Evolutionary conservation across 1,140 invertebrate genomes (phyloP).

Genomic region (Drosophila orena): DNA sequence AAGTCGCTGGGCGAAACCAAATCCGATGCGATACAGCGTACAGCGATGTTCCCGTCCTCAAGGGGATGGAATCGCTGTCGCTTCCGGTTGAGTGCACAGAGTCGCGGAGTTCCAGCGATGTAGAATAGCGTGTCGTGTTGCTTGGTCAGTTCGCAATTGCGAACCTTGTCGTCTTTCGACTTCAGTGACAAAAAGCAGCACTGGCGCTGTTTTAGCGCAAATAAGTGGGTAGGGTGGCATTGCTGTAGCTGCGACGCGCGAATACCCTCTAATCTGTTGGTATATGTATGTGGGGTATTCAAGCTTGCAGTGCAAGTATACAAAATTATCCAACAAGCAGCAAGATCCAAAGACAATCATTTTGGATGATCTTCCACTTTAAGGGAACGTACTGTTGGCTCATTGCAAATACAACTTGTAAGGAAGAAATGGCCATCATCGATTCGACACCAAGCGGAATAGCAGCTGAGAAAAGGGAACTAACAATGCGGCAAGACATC

Average conservation of each 20-base stretch:
- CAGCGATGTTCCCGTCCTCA: constrained; percentile 36
- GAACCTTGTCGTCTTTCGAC: constrained; percentile 49
- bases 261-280: constrained; percentile 10
- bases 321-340: no score
- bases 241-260: background rate
- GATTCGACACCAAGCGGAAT: background rate
- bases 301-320: no score
- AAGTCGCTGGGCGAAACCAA: constrained; percentile 38
- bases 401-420: background rate
- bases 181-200: constrained; percentile 35
- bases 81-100: constrained; percentile 75
- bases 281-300: background rate
- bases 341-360: no score
- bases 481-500: constrained; percentile 32
- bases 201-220: constrained; percentile 26
- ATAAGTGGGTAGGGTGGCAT: background rate
- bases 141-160: constrained; percentile 58
- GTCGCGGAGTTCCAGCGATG: constrained; percentile 76
- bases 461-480: background rate
- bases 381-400: no score
- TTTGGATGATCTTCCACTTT: no score
- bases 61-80: constrained; percentile 57
- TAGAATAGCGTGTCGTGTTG: constrained; percentile 70
- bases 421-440: background rate
- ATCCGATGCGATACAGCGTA: constrained; percentile 38